phyloP scores from a whole-genome alignment of 1,140 invertebrate genomes.

The Drosophila subpulchrella region DNA sequence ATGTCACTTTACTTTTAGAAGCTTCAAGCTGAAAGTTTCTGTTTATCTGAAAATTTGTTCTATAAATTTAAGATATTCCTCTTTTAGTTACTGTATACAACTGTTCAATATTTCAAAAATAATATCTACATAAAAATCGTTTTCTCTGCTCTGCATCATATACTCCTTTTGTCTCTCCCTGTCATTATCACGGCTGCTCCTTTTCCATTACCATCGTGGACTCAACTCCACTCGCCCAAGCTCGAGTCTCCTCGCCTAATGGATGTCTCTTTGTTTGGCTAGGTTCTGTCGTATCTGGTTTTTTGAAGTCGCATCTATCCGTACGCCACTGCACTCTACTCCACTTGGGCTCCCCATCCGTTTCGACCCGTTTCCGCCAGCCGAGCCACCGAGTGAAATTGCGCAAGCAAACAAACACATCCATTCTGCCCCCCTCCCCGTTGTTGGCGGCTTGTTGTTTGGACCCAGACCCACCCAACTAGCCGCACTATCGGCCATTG shows the following conservation, averaged over 20 bases:
- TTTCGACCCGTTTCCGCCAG: conserved; percentile 9
- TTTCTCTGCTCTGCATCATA: conserved; percentile 1
- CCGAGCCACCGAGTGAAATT: conserved; percentile 47
- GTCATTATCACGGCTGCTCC: conserved; percentile 28
- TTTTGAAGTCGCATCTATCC: conserved; percentile 69
- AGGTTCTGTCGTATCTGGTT: conserved; percentile 67
- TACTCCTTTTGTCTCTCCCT: neutral
- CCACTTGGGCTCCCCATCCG: conserved; percentile 32
- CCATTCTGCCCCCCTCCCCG: conserved; percentile 32
- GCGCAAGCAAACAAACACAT: conserved; percentile 70
- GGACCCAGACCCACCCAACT: neutral
- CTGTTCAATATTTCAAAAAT: neutral
- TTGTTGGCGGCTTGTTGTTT: conserved; percentile 37
- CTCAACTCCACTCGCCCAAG: conserved; percentile 13
- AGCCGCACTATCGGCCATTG: conserved; percentile 63
- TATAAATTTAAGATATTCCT: neutral
- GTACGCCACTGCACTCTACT: conserved; percentile 8
- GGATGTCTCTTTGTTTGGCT: conserved; percentile 63
- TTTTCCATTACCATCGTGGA: conserved; percentile 53
- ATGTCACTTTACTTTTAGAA: neutral
- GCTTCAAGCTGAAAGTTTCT: neutral
- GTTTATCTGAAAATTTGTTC: neutral
- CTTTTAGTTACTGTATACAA: neutral
- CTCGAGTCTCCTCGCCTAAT: conserved; percentile 55
- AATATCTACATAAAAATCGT: neutral